Base-by-base conservation (phyloP, 23 tunicate species). In the Phallusia fumigata region DNA sequence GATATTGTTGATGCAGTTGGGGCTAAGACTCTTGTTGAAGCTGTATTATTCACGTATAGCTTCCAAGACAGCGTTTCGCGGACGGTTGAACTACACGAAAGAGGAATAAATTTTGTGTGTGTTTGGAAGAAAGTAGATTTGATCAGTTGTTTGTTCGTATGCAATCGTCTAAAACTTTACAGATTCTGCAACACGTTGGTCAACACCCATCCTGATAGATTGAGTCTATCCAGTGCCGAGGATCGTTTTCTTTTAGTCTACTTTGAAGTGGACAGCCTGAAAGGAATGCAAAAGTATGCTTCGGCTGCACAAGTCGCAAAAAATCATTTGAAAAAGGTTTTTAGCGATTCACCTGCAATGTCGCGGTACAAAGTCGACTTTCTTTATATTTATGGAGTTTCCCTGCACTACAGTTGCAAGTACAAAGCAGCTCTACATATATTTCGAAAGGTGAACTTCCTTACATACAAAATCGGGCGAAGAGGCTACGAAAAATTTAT, bases 261-360 rank as follows among this genome's bases (percentile, higher is more conserved):
- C 69, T 58, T 58, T 58, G 69, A 58, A 58, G 26, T 58, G 16
- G 69, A 58, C 69, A 58, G 69, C 28, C 16, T 58, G 69, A 58
- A 58, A 58, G 69, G 69, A 6, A 58, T 58, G 69, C 26, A 58
- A 58, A 58, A 58, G 13, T 58, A 21, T 24, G 69, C 69, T 16
- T 1, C 26, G 11, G 69, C 69, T 24, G 69, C 13, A 1, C 69
- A 58, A 58, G 26, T 58, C 69, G 69, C 28, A 24, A 58, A 58
- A 58, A 11, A 16, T 22, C 3, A 24, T 58, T 58, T 22, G 16
- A 58, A 58, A 58, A 1, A 24, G 2, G 28, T 6, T 58, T 24
- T 58, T 58, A 3, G 5, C 69, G 2, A 8, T 22, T 2, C 69
- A 21, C 28, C 16, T 22, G 1, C 3, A 6, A 3, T 1, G 28